These are phyloP conservation scores for Cynoglossus semilaevis DNA, from an alignment of 2,113 vertebrate species.

Conservation along the genomic window DNA sequence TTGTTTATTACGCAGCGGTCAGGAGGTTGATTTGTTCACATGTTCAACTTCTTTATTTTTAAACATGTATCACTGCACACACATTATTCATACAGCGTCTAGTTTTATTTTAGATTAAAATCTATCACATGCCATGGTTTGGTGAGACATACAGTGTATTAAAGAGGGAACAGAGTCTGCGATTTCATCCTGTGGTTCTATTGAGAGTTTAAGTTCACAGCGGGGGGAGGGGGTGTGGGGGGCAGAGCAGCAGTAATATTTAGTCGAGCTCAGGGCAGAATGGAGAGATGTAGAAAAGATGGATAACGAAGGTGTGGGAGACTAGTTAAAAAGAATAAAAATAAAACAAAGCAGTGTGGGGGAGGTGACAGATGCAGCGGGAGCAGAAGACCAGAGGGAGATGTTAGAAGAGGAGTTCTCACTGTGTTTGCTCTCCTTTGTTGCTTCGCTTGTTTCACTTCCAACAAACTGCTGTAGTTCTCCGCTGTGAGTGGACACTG, in stretches of 20 bases:
- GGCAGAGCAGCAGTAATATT: conserved; percentile 29
- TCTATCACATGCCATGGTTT: conserved; percentile 32
- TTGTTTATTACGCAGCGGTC: too few species aligned
- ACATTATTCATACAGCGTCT: too few species aligned
- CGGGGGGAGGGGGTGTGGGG: conserved; percentile 26
- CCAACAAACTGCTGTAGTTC: conserved; percentile 25
- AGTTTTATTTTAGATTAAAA: conserved; percentile 41
- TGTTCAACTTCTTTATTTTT: too few species aligned
- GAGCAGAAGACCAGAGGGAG: conserved; percentile 48
- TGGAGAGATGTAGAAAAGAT: conserved; percentile 43
- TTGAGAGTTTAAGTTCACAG: conserved; percentile 65
- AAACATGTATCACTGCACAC: too few species aligned
- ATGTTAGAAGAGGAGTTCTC: conserved; percentile 51
- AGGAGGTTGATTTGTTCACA: too few species aligned
- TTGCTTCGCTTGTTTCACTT: conserved; percentile 50
- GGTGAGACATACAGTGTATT: conserved; percentile 42
- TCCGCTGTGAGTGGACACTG: conserved; percentile 7
- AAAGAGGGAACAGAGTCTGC: conserved; percentile 41
- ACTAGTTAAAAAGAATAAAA: conserved; percentile 16
- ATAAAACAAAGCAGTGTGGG: conserved; percentile 13
- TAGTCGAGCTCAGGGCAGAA: conserved; percentile 50
- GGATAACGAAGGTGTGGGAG: conserved; percentile 45
- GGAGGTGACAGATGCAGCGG: conserved; percentile 41
- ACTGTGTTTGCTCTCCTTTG: conserved; percentile 46
- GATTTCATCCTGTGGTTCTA: conserved; percentile 58